Base-by-base conservation (phyloP, 2,797 vertebrate genomes). In the Martes flavigula region DNA sequence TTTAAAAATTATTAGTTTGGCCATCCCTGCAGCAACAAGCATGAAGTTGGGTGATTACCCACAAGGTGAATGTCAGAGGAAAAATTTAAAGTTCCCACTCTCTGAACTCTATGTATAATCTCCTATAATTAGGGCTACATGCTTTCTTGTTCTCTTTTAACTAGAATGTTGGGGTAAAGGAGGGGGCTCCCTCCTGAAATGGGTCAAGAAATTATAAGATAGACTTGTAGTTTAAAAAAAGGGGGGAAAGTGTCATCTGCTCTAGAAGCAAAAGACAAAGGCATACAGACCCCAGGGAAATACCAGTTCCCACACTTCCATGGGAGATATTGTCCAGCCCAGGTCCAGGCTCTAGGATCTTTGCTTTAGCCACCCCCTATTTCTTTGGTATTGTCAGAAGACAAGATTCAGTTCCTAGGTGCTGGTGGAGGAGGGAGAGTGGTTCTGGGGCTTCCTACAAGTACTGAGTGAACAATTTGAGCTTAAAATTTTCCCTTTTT, bases 371-470 rank as follows among this genome's bases (percentile, higher is more conserved):
- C 91, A 97, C 88, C 92, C 86, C 85, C 88, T 94, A 38, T 96
- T 98, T 98, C 98, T 98, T 98, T 98, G 98, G 98, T 98, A 98
- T 98, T 98, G 88, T 97, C 97, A 97, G 75, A 97, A 97, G 97
- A 98, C 96, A 97, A 97, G 95, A 93, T 97, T 98, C 97, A 93
- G 87, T 96, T 97, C 94, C 95, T 93, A 81, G 96, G 90, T 96
- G 73, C 64, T 89, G 51, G 70, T 92, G 62, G 75, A 95, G 38
- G 68, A 88, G 64, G 77, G 75, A 89, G 58, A 82, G 70, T 89
- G 72, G 73, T 96, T 97, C 84, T 38, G n/a, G 72, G 87, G 75
- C 84, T 97, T 97, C 78, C 96, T 97, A 66, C 4, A 91, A 95
- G 83, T 96, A 96, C 86, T 97, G 77, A 96, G 81, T 96, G 86